Base-by-base conservation (phyloP, 2,797 vertebrate genomes). In the Bufotes viridis region DNA sequence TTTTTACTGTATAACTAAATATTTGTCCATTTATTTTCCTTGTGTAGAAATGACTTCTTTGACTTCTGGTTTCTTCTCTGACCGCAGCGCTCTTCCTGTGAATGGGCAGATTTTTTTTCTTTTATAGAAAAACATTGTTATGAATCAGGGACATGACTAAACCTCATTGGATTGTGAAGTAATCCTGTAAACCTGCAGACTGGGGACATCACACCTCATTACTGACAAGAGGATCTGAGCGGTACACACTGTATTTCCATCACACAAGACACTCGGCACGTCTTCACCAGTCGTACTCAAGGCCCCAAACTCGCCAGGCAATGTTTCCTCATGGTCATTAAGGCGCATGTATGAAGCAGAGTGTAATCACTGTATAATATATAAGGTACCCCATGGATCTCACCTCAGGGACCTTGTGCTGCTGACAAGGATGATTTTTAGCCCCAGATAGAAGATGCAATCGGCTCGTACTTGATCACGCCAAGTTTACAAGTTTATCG, bases 11-110 rank as follows among this genome's bases (percentile, higher is more conserved):
- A n/a, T 61, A 34, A 57, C 14, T 26, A 72, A 84, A 84, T 75
- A 84, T 84, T 74, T 74, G 55, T 34, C 42, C 55, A 3, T 58
- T 53, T 57, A 9, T 74, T 15, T 20, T 84, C n/a, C 55, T 83
- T 55, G 20, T 24, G 75, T 42, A 18, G 42, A 72, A 70, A 34
- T 42, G 3, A 42, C 42, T 42, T 24, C 8, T 55, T 57, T 15
- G 24, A 26, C 6, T 78, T 12, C 74, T 78, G 1, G 11, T 29
- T 15, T 29, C 12, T 69, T 69, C 74, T 22, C 42, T 53, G 49
- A n/a, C 49, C 74, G 20, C 34, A 55, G 9, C 7, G 20, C 29
- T 34, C 26, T 34, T 34, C 17, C 26, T 72, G 69, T 72, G 69
- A 72, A 72, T 72, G 29, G 14, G 69, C 69, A 17, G 15, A 29